Percentiles rank a stretch among this genome's conserved stretches.
Conservation (phyloP, 2,888 invertebrate species). For the Arenicola marina region DNA sequence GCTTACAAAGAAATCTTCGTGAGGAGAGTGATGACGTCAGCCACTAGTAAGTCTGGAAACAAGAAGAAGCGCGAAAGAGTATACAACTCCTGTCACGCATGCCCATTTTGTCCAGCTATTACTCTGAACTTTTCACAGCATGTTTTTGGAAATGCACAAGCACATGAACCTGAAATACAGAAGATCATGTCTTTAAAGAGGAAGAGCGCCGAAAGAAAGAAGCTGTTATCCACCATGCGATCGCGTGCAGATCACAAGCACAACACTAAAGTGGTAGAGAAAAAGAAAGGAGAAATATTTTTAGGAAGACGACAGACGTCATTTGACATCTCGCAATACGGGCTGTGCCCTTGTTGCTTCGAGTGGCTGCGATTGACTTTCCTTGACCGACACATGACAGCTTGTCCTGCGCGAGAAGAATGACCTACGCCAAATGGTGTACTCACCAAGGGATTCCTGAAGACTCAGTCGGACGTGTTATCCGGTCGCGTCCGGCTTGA, state of each 20-base stretch:
- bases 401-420: neutral
- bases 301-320: neutral
- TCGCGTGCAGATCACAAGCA: neutral
- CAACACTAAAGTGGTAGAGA: neutral
- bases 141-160: too few relatives aligned
- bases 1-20: neutral
- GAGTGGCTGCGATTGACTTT: neutral
- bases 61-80: slow-evolving; percentile 6
- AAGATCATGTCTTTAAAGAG: neutral
- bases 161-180: neutral
- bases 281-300: slow-evolving; percentile 3
- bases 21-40: neutral
- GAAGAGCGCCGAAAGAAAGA: neutral
- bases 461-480: neutral
- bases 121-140: slow-evolving; percentile 4
- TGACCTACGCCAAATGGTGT: neutral
- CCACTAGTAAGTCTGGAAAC: slow-evolving; percentile 3
- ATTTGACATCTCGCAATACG: slow-evolving; percentile 1
- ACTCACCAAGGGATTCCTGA: neutral
- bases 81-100: neutral
- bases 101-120: neutral
- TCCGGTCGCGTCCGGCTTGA: neutral
- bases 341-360: slow-evolving; percentile 7
- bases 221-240: neutral
- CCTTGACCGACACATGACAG: neutral